Percentiles rank a stretch among this genome's conserved stretches.
phyloP scores from a whole-genome alignment of 2,113 vertebrate genomes.

The Macheiramphus alcinus region DNA sequence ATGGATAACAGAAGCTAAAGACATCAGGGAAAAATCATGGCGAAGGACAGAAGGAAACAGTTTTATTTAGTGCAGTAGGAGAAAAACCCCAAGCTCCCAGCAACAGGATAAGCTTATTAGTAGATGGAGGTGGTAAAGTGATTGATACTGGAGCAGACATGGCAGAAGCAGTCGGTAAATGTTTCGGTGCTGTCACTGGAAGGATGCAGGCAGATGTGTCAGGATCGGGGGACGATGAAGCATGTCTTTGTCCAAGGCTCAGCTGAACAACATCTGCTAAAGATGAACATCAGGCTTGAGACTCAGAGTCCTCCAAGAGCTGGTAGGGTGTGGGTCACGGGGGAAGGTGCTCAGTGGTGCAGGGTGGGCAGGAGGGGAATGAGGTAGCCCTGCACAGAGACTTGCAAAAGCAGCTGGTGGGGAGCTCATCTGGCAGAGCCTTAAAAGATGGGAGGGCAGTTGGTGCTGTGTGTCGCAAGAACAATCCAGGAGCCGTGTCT shows the following conservation, averaged over 20 bases:
- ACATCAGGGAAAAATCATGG: slow-evolving; percentile 40
- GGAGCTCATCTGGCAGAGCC: background rate
- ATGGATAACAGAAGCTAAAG: slow-evolving; percentile 58
- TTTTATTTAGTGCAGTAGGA: background rate
- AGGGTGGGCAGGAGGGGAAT: background rate
- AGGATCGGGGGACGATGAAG: background rate
- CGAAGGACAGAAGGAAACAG: background rate
- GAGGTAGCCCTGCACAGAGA: background rate
- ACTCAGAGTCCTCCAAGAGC: background rate
- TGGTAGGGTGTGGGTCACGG: background rate
- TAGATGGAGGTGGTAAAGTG: slow-evolving; percentile 21
- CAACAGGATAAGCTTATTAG: background rate
- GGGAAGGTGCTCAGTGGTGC: background rate
- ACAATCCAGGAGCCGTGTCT: background rate
- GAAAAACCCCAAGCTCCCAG: slow-evolving; percentile 17
- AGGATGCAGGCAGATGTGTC: background rate
- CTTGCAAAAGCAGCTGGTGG: background rate
- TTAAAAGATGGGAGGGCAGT: background rate
- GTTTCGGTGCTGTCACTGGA: background rate
- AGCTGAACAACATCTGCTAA: background rate
- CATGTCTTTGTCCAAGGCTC: background rate
- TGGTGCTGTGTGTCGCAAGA: background rate
- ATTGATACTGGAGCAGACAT: background rate
- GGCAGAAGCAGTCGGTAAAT: background rate
- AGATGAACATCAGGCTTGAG: background rate